Evolutionary conservation across 2,888 invertebrate species (phyloP).

Genomic region (Spodoptera exigua): DNA sequence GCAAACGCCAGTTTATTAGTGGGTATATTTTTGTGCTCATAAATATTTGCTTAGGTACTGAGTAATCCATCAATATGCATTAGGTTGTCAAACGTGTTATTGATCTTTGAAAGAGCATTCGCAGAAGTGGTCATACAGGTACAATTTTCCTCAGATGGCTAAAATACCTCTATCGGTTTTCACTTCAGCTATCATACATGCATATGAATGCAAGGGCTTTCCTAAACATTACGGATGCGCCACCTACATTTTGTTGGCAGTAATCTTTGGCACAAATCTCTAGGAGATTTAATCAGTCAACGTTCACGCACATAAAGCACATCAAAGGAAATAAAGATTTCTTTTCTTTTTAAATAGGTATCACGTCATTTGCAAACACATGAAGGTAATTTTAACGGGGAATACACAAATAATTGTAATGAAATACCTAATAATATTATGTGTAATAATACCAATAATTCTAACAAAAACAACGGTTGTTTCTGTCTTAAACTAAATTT

Average conservation of each 20-base stretch:
- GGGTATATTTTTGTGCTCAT: constrained; percentile 25
- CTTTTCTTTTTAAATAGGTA: constrained; percentile 1
- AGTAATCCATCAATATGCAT: constrained; percentile 56
- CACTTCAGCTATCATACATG: constrained; percentile 36
- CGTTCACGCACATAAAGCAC: constrained; percentile 1
- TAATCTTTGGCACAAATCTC: constrained; percentile 1
- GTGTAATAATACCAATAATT: constrained; percentile 13
- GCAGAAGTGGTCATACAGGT: constrained; percentile 63
- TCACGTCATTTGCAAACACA: constrained; percentile 29
- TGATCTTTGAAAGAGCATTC: constrained; percentile 61
- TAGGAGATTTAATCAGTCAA: background rate
- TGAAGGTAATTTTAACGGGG: background rate
- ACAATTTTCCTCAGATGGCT: constrained; percentile 56
- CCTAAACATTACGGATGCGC: constrained; percentile 9
- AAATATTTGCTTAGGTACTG: constrained; percentile 33
- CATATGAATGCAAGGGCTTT: constrained; percentile 22
- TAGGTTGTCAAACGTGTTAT: constrained; percentile 64
- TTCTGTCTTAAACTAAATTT: constrained; percentile 33
- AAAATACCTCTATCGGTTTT: constrained; percentile 55
- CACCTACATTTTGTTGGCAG: constrained; percentile 6
- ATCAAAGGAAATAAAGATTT: background rate
- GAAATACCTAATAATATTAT: constrained; percentile 18
- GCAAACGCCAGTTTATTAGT: constrained; percentile 26
- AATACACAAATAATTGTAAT: constrained; percentile 23
- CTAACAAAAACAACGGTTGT: constrained; percentile 13